Percentiles rank a stretch among this genome's conserved stretches.
These are phyloP conservation scores for Crotophaga sulcirostris DNA, from an alignment of 2,113 vertebrate genomes.

Conservation along the genomic window DNA sequence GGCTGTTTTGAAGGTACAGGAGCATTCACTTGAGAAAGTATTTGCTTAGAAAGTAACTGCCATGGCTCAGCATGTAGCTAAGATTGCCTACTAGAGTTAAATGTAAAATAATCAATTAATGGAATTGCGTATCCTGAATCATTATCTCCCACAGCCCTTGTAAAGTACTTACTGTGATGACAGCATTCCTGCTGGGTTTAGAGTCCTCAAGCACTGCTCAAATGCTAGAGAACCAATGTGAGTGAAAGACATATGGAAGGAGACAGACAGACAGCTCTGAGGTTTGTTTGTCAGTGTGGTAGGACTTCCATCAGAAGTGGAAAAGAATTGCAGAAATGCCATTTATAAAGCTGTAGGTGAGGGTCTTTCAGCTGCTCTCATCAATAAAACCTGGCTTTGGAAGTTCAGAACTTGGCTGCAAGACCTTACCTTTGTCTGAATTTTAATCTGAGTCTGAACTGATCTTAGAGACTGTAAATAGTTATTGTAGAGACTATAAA, in stretches of 20 bases:
- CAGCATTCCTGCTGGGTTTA: background rate
- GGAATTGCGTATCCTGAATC: background rate
- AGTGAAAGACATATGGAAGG: background rate
- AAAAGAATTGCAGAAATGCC: background rate
- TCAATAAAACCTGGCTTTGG: background rate
- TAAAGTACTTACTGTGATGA: background rate
- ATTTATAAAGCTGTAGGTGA: background rate
- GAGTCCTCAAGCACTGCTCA: background rate
- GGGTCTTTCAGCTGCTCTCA: background rate
- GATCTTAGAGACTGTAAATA: background rate
- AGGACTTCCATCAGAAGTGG: too few relatives aligned
- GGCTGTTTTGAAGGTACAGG: constrained; percentile 36
- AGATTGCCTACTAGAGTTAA: constrained; percentile 25
- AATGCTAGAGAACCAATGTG: background rate
- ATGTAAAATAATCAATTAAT: constrained; percentile 34
- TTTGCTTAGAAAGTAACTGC: constrained; percentile 38
- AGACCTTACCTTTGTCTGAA: background rate
- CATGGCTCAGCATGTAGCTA: constrained; percentile 11
- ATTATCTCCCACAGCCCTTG: background rate
- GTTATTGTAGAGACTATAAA: background rate
- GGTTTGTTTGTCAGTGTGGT: background rate
- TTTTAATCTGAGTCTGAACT: background rate
- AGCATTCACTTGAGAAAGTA: constrained; percentile 11
- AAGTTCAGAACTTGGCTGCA: background rate
- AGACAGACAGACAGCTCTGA: background rate